Conservation (phyloP, 1,140 invertebrate species). For the Homarus americanus region DNA sequence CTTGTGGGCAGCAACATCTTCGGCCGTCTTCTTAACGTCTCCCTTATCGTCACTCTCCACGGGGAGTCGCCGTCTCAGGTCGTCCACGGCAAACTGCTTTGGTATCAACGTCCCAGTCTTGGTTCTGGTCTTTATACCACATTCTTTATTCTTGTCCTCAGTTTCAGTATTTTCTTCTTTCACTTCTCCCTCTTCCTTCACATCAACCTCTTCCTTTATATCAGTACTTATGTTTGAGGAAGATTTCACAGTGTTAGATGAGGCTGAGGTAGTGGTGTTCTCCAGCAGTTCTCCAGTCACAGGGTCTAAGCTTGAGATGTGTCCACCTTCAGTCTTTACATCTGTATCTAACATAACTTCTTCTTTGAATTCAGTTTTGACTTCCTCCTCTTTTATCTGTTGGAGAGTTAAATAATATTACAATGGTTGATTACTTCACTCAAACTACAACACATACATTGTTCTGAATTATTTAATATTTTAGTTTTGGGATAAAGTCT, state of each 20-base stretch:
- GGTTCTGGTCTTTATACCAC: slow-evolving; percentile 53
- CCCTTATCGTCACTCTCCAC: slow-evolving; percentile 12
- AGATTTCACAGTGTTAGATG: background rate
- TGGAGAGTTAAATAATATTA: too few relatives aligned
- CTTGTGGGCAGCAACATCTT: slow-evolving; percentile 63
- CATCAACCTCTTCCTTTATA: background rate
- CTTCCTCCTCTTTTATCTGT: slow-evolving; percentile 65
- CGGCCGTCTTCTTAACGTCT: slow-evolving; percentile 78
- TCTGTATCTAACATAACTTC: background rate
- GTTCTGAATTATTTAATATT: too few relatives aligned
- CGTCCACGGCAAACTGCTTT: slow-evolving; percentile 64
- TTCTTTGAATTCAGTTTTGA: slow-evolving; percentile 47
- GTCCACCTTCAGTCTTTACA: slow-evolving; percentile 6
- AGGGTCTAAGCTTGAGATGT: slow-evolving; percentile 32
- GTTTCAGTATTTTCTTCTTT: slow-evolving; percentile 28
- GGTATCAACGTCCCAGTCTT: slow-evolving; percentile 47
- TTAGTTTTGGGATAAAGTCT: too few relatives aligned
- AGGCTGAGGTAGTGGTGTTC: background rate
- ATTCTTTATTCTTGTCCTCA: slow-evolving; percentile 44
- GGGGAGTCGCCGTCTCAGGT: slow-evolving; percentile 43
- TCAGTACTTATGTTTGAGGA: background rate
- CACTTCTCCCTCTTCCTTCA: slow-evolving; percentile 36
- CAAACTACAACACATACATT: too few relatives aligned
- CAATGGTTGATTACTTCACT: too few relatives aligned
- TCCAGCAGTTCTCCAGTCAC: slow-evolving; percentile 35